Base-by-base conservation (phyloP, 2,888 invertebrate species). In the Epinotia bilunana region DNA sequence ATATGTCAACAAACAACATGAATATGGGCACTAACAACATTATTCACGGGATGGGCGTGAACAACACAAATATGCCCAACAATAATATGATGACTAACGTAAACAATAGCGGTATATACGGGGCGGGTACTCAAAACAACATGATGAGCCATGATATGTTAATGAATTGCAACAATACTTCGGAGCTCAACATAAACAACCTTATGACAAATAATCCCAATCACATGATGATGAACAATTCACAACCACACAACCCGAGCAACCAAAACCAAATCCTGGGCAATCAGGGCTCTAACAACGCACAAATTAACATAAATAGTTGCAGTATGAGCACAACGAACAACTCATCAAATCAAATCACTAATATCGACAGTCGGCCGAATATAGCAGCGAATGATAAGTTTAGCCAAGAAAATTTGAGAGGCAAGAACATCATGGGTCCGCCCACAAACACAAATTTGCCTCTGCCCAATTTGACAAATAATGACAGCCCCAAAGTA, bases 351-450 rank as follows among this genome's bases (percentile, higher is more conserved):
- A 89, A 86, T 78, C 90, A 89, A 79, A 86, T 93, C 57, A 77
- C 86, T 20, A 91, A 87, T 77, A 83, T 92, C 76, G 93, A 94
- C 65, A 88, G 80, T 79, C 88, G 92, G 82, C 85, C 83, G 78
- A 88, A 83, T 76, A 84, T 92, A 76, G 77, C 88, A 64, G 87
- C 90, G 12, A 90, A 88, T 78, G 93, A 93, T 62, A 94, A 94
- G 78, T 94, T 91, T 75, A 77, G 85, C 6, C 92, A 88, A 82
- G 94, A 94, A 79, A 80, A 87, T 39, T 80, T 91, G 72, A 87
- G 94, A 83, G 88, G 89, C n/a, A 94, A 94, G 80, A 92, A 88
- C 82, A 85, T 93, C 60, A 92, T 93, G 88, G 91, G 90, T 6
- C 87, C 92, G 55, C 87, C 91, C 33, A 23, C 89, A 58, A 90